phyloP scores from a whole-genome alignment of 1,140 invertebrate genomes.

The Cydia strobilella region DNA sequence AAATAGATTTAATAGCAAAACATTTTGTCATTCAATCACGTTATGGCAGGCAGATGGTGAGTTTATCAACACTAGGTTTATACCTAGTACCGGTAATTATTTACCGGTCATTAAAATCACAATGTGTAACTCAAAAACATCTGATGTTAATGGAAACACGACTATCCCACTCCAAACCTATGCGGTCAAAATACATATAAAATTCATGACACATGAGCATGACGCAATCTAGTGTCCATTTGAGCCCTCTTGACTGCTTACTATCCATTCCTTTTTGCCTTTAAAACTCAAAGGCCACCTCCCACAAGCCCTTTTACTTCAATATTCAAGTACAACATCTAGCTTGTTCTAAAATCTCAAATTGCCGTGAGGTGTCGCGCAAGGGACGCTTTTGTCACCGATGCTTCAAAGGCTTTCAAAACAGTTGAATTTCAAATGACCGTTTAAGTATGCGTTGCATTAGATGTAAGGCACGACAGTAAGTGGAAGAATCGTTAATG shows the following conservation, averaged over 20 bases:
- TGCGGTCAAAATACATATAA: slow-evolving; percentile 6
- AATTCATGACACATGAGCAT: neutral
- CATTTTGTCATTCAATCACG: neutral
- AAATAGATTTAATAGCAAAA: neutral
- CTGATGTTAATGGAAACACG: neutral
- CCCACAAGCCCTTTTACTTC: slow-evolving; percentile 50
- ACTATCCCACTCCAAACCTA: neutral
- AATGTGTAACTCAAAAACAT: neutral
- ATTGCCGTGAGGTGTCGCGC: slow-evolving; percentile 1
- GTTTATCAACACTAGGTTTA: slow-evolving; percentile 1
- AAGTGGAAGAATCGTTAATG: slow-evolving; percentile 27
- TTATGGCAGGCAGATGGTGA: slow-evolving; percentile 4
- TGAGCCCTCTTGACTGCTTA: slow-evolving; percentile 7
- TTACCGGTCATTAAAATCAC: neutral
- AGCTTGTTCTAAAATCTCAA: slow-evolving; percentile 18
- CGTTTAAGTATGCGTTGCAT: neutral
- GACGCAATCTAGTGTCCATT: slow-evolving; percentile 24
- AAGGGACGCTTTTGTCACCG: slow-evolving; percentile 7
- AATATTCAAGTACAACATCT: slow-evolving; percentile 47
- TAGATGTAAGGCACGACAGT: slow-evolving; percentile 12
- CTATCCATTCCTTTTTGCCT: slow-evolving; percentile 15
- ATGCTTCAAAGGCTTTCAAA: slow-evolving; percentile 8
- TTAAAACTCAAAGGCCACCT: slow-evolving; percentile 43
- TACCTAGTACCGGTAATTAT: too few relatives aligned
- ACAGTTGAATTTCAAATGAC: slow-evolving; percentile 22